These are phyloP conservation scores for Zoanthus sociatus DNA, from an alignment of 92 coral and sea anemone genomes.

Conservation along the genomic window DNA sequence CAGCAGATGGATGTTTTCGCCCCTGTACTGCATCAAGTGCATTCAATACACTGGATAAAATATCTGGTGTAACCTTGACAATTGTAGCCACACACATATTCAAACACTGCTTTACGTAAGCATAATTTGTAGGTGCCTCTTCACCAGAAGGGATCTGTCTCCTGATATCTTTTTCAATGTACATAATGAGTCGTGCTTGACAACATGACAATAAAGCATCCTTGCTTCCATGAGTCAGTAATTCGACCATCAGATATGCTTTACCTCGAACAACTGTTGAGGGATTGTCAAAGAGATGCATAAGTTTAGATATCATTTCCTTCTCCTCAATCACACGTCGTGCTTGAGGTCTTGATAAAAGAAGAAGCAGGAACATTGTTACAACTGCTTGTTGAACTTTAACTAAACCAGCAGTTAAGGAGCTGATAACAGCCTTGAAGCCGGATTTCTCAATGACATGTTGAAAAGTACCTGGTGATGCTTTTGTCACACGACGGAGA, in stretches of 20 bases:
- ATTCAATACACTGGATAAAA: slow-evolving; percentile 73
- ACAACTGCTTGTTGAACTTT: slow-evolving; percentile 91
- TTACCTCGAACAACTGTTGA: slow-evolving; percentile 89
- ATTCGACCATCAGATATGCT: slow-evolving; percentile 77
- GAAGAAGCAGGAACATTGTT: slow-evolving; percentile 90
- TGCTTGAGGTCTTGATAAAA: slow-evolving; percentile 84
- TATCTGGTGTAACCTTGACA: slow-evolving; percentile 71
- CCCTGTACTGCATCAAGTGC: slow-evolving; percentile 92
- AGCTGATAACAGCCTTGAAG: slow-evolving; percentile 81
- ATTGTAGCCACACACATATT: slow-evolving; percentile 77
- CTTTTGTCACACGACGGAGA: slow-evolving; percentile 85
- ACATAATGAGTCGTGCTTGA: slow-evolving; percentile 85
- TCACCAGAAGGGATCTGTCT: slow-evolving; percentile 90
- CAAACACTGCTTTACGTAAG: slow-evolving; percentile 83
- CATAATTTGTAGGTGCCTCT: slow-evolving; percentile 74
- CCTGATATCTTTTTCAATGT: slow-evolving; percentile 87
- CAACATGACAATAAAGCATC: slow-evolving; percentile 91
- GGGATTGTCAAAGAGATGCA: slow-evolving; percentile 91
- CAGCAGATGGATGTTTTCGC: slow-evolving; percentile 95
- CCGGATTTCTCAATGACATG: slow-evolving; percentile 98
- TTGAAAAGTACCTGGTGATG: slow-evolving; percentile 85
- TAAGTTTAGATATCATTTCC: slow-evolving; percentile 79
- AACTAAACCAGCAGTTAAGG: slow-evolving; percentile 82
- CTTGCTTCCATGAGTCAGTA: slow-evolving; percentile 55
- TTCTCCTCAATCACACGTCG: slow-evolving; percentile 88